Evolutionary conservation across 2,888 invertebrate genomes (phyloP), one percentile per base, ranked within the genome.

Genomic region (Dryomyza anilis): DNA sequence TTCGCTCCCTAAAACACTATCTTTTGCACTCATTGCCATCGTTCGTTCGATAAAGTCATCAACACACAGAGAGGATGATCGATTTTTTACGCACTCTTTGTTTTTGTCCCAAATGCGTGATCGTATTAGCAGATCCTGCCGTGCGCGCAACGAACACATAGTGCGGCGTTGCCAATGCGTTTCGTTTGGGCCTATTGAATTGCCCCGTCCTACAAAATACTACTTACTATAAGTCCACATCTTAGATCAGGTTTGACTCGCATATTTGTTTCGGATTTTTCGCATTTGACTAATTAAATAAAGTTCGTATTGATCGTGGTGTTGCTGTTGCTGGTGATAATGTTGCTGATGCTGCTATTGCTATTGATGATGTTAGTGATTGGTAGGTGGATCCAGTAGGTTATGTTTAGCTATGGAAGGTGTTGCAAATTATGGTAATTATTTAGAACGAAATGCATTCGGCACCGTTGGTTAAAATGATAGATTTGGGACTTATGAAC

Each of bases 51-150:
- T 78, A 67, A 73, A 78, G 69, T 75, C 78, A 74, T 78, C 76
- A 78, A 73, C 75, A 70, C 73, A n/a, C n/a, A n/a, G 75, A 60
- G 72, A 74, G 72, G 67, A 75, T 77, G 78, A 78, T 79, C 77
- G 79, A 78, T 78, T 78, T 72, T 78, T 67, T 70, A 79, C 78
- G 75, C 74, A 77, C 64, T 66, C 66, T 63, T 64, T 30, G 58
- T 46, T 27, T 46, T 27, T 25, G 48, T 48, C 7, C n/a, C 8
- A 7, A 8, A 19, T 43, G 16, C 43, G 43, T 16, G 43, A 1
- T 43, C 16, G 12, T 30, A 27, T 50, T 50, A n/a, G 14, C 45
- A 57, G 19, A 14, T 36, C 25, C 16, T 23, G 25, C 43, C 21
- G 45, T 27, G 12, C 14, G 29, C 30, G 56, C 63, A 33, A 7